These are phyloP conservation scores for Calyptomena viridis DNA, from an alignment of 2,113 vertebrate species.

Conservation along the genomic window DNA sequence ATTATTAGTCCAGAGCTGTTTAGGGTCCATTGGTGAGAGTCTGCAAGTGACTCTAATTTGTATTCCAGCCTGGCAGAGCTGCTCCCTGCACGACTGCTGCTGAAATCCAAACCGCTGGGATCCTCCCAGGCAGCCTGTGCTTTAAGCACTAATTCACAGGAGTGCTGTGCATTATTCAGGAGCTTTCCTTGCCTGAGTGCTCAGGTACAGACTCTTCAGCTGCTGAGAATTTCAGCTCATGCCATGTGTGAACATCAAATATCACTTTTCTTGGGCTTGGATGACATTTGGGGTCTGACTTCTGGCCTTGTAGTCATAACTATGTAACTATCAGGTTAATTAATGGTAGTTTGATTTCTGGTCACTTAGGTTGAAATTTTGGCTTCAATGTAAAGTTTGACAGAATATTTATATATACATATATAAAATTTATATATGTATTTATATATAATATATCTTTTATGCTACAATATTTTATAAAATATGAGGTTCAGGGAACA, in stretches of 20 bases:
- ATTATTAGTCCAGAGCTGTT: neutral
- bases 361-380: fast-evolving
- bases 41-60: fast-evolving
- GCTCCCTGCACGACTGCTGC: neutral
- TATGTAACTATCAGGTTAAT: neutral
- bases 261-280: neutral
- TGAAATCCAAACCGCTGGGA: neutral
- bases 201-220: neutral
- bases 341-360: neutral
- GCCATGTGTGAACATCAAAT: neutral
- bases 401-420: neutral
- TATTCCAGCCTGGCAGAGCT: neutral
- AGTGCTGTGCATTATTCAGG: neutral
- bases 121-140: neutral
- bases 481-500: neutral
- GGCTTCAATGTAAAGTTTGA: neutral
- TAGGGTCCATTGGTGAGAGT: neutral
- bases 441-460: too few species aligned
- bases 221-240: neutral
- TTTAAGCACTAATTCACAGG: neutral
- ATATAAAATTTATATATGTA: too few species aligned
- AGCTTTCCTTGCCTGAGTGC: neutral
- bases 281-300: neutral
- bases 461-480: neutral
- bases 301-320: neutral